A percentile compares a stretch with the other conserved stretches of the same genome.
Conservation (phyloP, 2,113 vertebrate genomes). For the Protobothrops mucrosquamatus region DNA sequence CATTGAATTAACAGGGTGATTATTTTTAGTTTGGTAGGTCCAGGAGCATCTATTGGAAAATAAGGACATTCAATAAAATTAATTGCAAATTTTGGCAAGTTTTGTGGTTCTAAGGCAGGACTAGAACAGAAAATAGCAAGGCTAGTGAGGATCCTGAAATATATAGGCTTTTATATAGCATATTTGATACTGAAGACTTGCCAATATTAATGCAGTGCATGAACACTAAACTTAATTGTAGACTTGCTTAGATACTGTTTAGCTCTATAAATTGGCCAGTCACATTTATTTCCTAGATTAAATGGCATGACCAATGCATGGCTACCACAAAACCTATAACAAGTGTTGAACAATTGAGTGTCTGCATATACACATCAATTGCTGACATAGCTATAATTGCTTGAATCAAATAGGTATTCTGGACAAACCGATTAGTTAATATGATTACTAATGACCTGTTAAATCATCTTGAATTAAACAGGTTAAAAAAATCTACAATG, state of each 20-base stretch:
- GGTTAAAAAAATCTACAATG: neutral
- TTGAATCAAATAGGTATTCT: neutral
- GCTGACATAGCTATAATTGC: rapidly evolving
- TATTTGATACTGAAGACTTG: neutral
- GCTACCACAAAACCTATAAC: conserved; percentile 2
- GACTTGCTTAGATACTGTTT: conserved; percentile 30
- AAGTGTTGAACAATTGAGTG: neutral
- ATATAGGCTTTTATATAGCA: neutral
- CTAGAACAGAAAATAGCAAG: neutral
- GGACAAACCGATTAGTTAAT: neutral
- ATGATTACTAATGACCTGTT: neutral
- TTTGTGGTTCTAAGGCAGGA: neutral
- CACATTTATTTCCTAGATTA: conserved; percentile 22
- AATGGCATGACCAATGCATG: conserved; percentile 47
- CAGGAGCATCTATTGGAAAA: neutral
- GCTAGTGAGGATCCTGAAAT: rapidly evolving
- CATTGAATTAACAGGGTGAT: neutral
- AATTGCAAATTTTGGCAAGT: rapidly evolving
- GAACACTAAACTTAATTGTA: conserved; percentile 21
- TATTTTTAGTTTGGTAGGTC: neutral
- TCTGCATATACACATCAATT: conserved; percentile 8
- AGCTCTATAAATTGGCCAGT: conserved; percentile 30
- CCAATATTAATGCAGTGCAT: neutral
- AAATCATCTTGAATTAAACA: rapidly evolving
- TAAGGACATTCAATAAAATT: neutral